Conservation (phyloP, 2,113 vertebrate species). For the Mobula birostris region DNA sequence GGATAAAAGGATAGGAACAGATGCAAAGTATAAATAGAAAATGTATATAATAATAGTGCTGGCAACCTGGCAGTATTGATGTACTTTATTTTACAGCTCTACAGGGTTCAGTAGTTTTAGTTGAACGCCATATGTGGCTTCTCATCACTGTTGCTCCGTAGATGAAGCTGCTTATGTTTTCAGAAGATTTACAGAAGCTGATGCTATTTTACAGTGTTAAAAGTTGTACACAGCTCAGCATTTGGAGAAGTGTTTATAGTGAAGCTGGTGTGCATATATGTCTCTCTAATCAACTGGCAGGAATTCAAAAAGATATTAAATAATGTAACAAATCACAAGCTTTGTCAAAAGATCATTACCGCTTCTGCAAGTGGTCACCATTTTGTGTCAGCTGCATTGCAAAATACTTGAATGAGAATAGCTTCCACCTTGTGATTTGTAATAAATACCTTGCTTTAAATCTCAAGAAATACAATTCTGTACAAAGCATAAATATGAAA, state of each 20-base stretch:
- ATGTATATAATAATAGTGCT: slow-evolving; percentile 30
- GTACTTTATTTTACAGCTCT: slow-evolving; percentile 37
- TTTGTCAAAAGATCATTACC: slow-evolving; percentile 45
- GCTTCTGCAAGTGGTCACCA: slow-evolving; percentile 24
- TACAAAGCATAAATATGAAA: not conserved
- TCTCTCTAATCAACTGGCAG: slow-evolving; percentile 52
- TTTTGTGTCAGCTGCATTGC: not conserved
- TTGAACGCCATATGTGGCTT: slow-evolving; percentile 63
- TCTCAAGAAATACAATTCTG: not conserved
- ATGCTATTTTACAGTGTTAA: slow-evolving; percentile 52
- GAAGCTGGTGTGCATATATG: slow-evolving; percentile 50
- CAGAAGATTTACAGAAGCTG: slow-evolving; percentile 59
- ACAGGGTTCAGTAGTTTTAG: slow-evolving; percentile 59
- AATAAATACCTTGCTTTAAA: not conserved
- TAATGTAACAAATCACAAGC: slow-evolving; percentile 48
- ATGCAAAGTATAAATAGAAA: slow-evolving; percentile 32
- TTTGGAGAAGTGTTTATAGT: slow-evolving; percentile 53
- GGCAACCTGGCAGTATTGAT: slow-evolving; percentile 24
- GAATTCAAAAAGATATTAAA: slow-evolving; percentile 47
- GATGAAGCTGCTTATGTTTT: slow-evolving; percentile 59
- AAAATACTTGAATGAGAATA: slow-evolving; percentile 21
- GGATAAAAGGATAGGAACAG: slow-evolving; percentile 19
- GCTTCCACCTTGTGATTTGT: slow-evolving; percentile 16
- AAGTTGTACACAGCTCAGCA: slow-evolving; percentile 56
- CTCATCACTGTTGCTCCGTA: slow-evolving; percentile 53